Evolutionary conservation across 64 coral and sea anemone species (phyloP), one percentile per base, ranked within the genome.

Genomic region (Porites lutea): DNA sequence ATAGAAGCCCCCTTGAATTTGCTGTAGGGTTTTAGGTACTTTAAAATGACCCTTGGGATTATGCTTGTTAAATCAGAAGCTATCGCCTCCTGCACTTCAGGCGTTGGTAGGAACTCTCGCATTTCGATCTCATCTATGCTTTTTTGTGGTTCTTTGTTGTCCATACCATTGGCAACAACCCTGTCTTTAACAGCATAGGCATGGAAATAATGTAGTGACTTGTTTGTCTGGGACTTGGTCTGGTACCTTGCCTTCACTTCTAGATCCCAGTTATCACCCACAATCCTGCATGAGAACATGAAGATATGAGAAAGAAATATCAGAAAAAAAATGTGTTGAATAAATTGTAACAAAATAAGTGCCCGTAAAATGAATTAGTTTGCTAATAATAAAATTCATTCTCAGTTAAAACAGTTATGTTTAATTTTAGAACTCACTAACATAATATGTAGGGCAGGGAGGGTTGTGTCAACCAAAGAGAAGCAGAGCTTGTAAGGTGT

Each of bases 151-250:
- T 21, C 45, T 54, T 19, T 67, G 19, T 23, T 19, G 37, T 83
- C 72, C 23, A 69, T 45, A 8, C 43, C 79, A 72, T 73, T 4
- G 15, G 79, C 79, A 84, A 27, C 49, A 54, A 92, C 69, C 52
- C 66, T 68, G 66, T 92, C 90, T 61, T 83, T 74, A 22, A 92
- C 74, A 65, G 80, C 64, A 60, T 92, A 92, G 18, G 82, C 50
- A 92, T 92, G 90, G 59, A 74, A 83, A 79, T 80, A 92, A 64
- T 92, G 90, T 14, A 92, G 20, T 4, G 90, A 84, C 16, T 73
- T 82, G 80, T 82, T 90, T 18, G 15, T 54, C 47, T 59, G 47
- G 58, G 51, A 61, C 37, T 76, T 37, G 15, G 23, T 75, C 45
- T 89, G 71, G 69, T 76, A 16, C 44, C 37, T 55, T 27, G 71